Base-by-base conservation (phyloP, 1,140 invertebrate species). In the Cherax quadricarinatus region DNA sequence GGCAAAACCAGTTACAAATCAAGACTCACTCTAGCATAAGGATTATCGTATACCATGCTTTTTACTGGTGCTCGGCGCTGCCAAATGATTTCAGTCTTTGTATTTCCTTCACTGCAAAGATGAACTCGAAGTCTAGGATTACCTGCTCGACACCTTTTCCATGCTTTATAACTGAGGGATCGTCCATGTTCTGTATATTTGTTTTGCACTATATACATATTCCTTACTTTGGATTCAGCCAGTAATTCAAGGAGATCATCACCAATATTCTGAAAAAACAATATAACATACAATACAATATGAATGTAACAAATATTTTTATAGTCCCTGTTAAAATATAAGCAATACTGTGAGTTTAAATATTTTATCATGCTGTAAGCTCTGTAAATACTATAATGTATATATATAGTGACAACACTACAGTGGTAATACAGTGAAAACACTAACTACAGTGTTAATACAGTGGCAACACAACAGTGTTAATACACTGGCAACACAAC, bases 231-330 rank as follows among this genome's bases (percentile, higher is more conserved):
- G 0, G 96, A 97, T 87, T 96, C 96, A n/a, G 96, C 96, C 62
- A 98, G 94, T 49, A 98, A 94, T 88, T 97, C 96, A 10, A 98
- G 94, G 0, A 97, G 95, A 94, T 98, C 97, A 92, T 97, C 97
- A 82, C 97, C 96, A 21, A 98, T 95, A 95, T 98, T 98, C 95
- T 98, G 97, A n/a, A 91, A 66, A 30, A 66, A 66, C 9, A 75
- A 75, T 30, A 9, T 75, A 41, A 57, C 53, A 57, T 41, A 41
- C 30, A 41, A 41, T 41, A 41, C 30, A 41, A 6, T 57, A 57
- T 57, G 53, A 57, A 57, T 57, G 14, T 57, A 14, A 57, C 53
- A 57, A 57, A 57, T 14, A 57, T 14, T 57, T 9, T 3, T 57
- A 41, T 41, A 41, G 30, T 41, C 0, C 0, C 30, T 41, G 30